Conservation (phyloP, 2,888 invertebrate genomes). For the Epinotia demarniana region DNA sequence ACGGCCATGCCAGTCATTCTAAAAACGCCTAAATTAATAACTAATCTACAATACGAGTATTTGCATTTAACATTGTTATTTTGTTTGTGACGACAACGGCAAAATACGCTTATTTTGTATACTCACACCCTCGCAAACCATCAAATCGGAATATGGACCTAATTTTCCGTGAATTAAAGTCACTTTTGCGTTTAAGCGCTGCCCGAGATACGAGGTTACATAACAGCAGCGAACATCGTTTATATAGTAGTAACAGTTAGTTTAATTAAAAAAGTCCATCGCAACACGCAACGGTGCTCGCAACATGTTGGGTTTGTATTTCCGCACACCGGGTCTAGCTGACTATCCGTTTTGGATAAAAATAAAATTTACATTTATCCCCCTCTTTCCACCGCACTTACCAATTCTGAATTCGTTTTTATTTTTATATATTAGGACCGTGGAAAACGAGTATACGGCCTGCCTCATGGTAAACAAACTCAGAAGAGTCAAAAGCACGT, state of each 20-base stretch:
- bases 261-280: slow-evolving; percentile 33
- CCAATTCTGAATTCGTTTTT: too few species aligned
- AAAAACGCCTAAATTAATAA: neutral
- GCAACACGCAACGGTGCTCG: slow-evolving; percentile 24
- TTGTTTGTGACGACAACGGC: neutral
- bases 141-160: neutral
- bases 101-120: neutral
- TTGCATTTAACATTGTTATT: neutral
- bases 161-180: neutral
- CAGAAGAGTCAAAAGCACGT: too few species aligned
- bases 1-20: too few species aligned
- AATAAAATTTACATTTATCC: neutral
- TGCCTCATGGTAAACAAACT: too few species aligned
- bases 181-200: neutral
- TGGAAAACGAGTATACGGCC: too few species aligned
- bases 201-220: neutral
- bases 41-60: neutral
- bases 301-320: slow-evolving; percentile 32
- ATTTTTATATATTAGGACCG: too few species aligned
- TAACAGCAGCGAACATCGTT: slow-evolving; percentile 6
- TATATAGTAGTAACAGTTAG: slow-evolving; percentile 7
- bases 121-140: neutral
- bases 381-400: neutral
- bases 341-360: neutral
- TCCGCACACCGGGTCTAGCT: slow-evolving; percentile 4